Evolutionary conservation across 2,113 vertebrate species (phyloP), one percentile per base, ranked within the genome.

Genomic region (Bos javanicus): DNA sequence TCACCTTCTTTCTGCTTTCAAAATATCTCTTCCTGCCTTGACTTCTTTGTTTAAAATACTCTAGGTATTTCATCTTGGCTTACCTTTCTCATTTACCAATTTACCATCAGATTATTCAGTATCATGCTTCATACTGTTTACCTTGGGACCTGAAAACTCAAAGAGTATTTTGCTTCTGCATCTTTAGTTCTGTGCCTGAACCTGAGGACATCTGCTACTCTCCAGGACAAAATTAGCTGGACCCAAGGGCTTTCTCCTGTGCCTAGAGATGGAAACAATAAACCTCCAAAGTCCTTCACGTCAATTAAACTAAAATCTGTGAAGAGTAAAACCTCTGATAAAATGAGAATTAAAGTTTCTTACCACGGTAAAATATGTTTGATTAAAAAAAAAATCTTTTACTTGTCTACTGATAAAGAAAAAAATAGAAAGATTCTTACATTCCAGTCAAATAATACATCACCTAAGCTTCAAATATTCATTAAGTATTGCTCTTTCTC

Each of bases 301-400:
- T 94, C 36, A 52, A 5, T 74, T 87, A 56, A 17, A 30, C 14
- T 56, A 78, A 91, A 62, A 21, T 19, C 21, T 85, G 5, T 36
- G 46, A 96, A 71, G 84, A 81, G 6, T 62, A 59, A 92, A 93
- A 46, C 19, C 23, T 87, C 9, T 67, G 43, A 60, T 92, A n/a
- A 92, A 67, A 59, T 95, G 11, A 93, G 33, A 74, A 52, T 90
- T 92, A 56, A 36, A 95, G 87, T 92, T 84, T 43, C 16, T 95
- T 52, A 17, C n/a, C 39, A 54, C 0, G 64, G 36, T 64, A 86
- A 88, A 54, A 56, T 57, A 78, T 71, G 16, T 46, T 78, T 89
- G 28, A 71, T 60, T 59, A n/a, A 17, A 8, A 59, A 59, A 54
- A 87, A 74, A 46, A 14, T 30, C 28, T 90, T 90, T 59, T 6